Evolutionary conservation across 2,888 invertebrate genomes (phyloP), one percentile per base, ranked within the genome.

Genomic region (Drosophila kuntzei): DNA sequence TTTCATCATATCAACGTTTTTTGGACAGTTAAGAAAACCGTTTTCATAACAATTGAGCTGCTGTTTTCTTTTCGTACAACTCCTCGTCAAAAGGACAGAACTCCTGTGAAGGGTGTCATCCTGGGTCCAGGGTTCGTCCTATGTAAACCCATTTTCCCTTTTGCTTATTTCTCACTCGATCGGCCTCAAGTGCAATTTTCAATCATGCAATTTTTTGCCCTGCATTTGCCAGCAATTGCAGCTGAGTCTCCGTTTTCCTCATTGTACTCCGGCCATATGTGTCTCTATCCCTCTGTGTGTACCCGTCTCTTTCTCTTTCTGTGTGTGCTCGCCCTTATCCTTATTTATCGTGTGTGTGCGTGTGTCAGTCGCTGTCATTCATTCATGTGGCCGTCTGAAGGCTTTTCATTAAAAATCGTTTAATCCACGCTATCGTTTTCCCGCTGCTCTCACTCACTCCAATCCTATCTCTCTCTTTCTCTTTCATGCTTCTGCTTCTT

Each of bases 371-470:
- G 63, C 76, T 76, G 75, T 80, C 80, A 80, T 84, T 80, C 80
- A 80, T 87, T 71, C 74, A 65, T 69, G 76, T 57, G 62, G 71
- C 89, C 87, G 64, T 87, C 87, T 86, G 84, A 86, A 81, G 89
- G 84, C 81, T 81, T 90, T 87, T 90, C 87, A 87, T 90, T 90
- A 87, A 87, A 87, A 87, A 87, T 90, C 89, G 90, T 90, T 87
- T 87, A 87, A 87, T 87, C 90, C 90, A 73, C 76, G 89, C 87
- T 90, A 85, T 87, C 85, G 78, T 89, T 89, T 85, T 86, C 68
- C 66, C 71, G 54, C 41, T 67, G 79, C 64, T 67, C 46, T 58
- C 57, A 9, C 37, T 25, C 16, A 9, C 41, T 34, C 12, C n/a
- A 18, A 2, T 2, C 18, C 20, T 12, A 22, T 12, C 37, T 8